Evolutionary conservation across 2,797 vertebrate species (phyloP), one percentile per base, ranked within the genome.

Genomic region (Enteromius fasciolatus): DNA sequence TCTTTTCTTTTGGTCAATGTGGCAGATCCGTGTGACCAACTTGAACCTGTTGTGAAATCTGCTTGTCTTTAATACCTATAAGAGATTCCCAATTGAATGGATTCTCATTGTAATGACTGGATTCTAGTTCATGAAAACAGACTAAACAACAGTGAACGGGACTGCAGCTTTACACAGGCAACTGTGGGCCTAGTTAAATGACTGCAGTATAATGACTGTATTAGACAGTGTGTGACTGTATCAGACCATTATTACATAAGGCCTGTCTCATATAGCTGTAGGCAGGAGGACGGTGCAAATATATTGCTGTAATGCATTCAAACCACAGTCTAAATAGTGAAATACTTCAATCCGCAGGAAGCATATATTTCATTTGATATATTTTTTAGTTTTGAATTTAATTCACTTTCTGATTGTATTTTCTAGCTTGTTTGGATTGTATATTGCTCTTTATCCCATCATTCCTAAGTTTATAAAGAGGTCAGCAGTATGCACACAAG

Each of bases 201-300:
- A 67, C 31, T 33, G 44, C 75, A 18, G 25, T 50, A 67, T 61
- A 44, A 61, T 66, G 61, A 48, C 59, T 66, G 41, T 39, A 36
- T 36, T 3, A 67, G 44, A 54, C 20, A 54, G 41, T 66, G 20
- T 68, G 41, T 69, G 77, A 54, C 66, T 57, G 15, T 31, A 69
- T 66, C 44, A 78, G 59, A 15, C 25, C 28, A 57, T 57, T 57
- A 44, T 82, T 75, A 73, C 57, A 48, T 75, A 82, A 73, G 31
- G 70, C 50, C 70, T 77, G 72, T 44, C 33, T 76, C 63, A 67
- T 80, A 70, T 57, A 81, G 41, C 79, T 74, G 41, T 14, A 33
- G 68, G 50, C 52, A 59, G 7, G 5, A 63, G 73, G 41, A 48
- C 36, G 28, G 23, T 50, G 25, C 61, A 33, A 33, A 68, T 39